Base-by-base conservation (phyloP, 2,888 invertebrate genomes). In the Hipparchia sbordonii region DNA sequence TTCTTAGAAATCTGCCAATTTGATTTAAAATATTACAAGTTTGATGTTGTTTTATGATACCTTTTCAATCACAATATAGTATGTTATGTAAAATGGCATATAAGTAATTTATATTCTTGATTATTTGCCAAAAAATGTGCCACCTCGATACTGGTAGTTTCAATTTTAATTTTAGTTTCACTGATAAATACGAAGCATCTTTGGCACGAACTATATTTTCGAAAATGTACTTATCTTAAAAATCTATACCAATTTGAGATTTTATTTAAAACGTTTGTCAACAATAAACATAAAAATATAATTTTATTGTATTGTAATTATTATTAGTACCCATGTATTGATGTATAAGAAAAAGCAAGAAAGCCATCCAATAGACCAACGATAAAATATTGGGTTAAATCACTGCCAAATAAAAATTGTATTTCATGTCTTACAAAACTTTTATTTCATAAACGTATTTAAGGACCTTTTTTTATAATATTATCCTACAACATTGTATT, bases 321-420 rank as follows among this genome's bases (percentile, higher is more conserved):
- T 63, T 13, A 13, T 63, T 63, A 63, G 45, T 39, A 39, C 39
- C 39, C 5, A 39, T 4, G 39, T 39, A 39, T 39, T 39, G 39
- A 39, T 39, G 39, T 39, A 39, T 39, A 39, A 39, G 39, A 39
- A 39, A 39, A 5, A 39, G 39, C 63, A 68, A 45, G 67, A 63
- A 70, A 60, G 71, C 76, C 76, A 73, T 76, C 76, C 76, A 74
- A 48, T 65, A 57, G 51, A 60, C 65, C 69, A 73, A 70, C 63
- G 63, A 74, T 65, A 23, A 59, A 39, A 56, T 67, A 62, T 67
- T 67, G 39, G 8, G n/a, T 62, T 52, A 45, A 67, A 63, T 68
- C 70, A 76, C 76, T 76, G 76, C 76, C 76, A 73, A 65, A 69
- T 70, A 67, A 9, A 54, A 71, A 65, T 62, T 56, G 70, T 71